Conservation (phyloP, 1,140 invertebrate species). For the Amyelois transitella region DNA sequence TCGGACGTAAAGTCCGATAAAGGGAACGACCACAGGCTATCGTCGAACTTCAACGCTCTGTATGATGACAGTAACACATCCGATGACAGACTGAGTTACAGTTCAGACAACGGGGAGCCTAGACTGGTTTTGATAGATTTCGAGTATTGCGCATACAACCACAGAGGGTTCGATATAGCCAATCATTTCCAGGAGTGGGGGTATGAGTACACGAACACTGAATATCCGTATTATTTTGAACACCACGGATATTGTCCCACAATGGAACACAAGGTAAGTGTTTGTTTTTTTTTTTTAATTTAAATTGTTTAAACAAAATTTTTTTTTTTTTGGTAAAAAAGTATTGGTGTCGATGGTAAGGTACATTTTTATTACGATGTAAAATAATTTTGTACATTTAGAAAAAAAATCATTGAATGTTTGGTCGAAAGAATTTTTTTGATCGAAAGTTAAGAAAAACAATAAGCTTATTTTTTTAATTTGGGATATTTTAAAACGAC, state of each 20-base stretch:
- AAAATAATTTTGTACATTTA: too few relatives aligned
- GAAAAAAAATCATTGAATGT: too few relatives aligned
- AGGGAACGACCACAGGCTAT: conserved; percentile 24
- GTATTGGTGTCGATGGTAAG: too few relatives aligned
- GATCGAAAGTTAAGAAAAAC: too few relatives aligned
- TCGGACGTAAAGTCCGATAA: conserved; percentile 17
- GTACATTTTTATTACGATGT: too few relatives aligned
- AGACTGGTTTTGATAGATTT: conserved; percentile 91
- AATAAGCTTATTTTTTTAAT: too few relatives aligned
- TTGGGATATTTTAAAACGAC: too few relatives aligned
- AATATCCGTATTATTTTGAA: conserved; percentile 87
- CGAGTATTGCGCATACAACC: conserved; percentile 96
- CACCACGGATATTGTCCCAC: conserved; percentile 82
- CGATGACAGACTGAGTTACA: conserved; percentile 47
- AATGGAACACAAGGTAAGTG: conserved; percentile 85
- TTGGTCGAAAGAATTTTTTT: too few relatives aligned
- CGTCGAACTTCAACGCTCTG: conserved; percentile 14
- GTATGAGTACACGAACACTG: conserved; percentile 89
- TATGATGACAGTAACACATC: conserved; percentile 54
- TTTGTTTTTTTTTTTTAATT: conserved; percentile 9
- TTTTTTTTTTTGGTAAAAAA: too few relatives aligned
- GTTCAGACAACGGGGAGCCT: conserved; percentile 74
- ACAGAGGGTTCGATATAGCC: conserved; percentile 94
- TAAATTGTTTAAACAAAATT: background rate
- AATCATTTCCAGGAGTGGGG: conserved; percentile 98